Evolutionary conservation across 2,113 vertebrate genomes (phyloP), one percentile per base, ranked within the genome.

Genomic region (Clarias magur): DNA sequence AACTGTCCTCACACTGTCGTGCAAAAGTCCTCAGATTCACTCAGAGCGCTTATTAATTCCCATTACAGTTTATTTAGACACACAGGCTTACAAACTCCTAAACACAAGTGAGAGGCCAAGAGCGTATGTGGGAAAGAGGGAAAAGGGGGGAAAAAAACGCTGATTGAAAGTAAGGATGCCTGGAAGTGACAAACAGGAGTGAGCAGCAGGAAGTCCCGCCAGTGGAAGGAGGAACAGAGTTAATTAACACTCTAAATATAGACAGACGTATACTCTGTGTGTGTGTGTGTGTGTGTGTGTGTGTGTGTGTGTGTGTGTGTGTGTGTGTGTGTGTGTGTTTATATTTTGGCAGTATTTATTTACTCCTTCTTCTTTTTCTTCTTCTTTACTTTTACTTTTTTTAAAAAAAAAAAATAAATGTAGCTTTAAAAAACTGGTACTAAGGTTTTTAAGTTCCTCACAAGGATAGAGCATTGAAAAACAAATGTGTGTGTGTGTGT

Each of bases 231-330:
- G n/a, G 56, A 86, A 86, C 60, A 82, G 80, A 82, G 72, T 83
- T 88, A 88, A 88, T 88, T 88, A 86, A 78, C 80, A 86, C 84
- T 86, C 84, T 86, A 88, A 88, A 83, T 83, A 86, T 88, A 88
- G 88, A 83, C 70, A 85, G 80, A 59, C 25, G 60, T 83, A 78
- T 82, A 65, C 78, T 73, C 11, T 84, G 21, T 88, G 72, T 82
- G 23, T 30, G 15, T 82, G 59, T 82, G 59, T 82, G 23, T 53
- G 34, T 48, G 59, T 23, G 23, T 82, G 60, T 63, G 57, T 60
- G 80, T 62, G 75, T 79, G 75, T 78, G 75, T 78, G 75, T 54
- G 42, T 72, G 67, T 84, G 30, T 80, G 76, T 80, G 42, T 83
- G 82, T 68, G 63, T 53, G 53, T 60, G 53, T 38, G 82, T 70